Evolutionary conservation across 2,888 invertebrate genomes (phyloP).

Genomic region (Phrixothrix hirtus): DNA sequence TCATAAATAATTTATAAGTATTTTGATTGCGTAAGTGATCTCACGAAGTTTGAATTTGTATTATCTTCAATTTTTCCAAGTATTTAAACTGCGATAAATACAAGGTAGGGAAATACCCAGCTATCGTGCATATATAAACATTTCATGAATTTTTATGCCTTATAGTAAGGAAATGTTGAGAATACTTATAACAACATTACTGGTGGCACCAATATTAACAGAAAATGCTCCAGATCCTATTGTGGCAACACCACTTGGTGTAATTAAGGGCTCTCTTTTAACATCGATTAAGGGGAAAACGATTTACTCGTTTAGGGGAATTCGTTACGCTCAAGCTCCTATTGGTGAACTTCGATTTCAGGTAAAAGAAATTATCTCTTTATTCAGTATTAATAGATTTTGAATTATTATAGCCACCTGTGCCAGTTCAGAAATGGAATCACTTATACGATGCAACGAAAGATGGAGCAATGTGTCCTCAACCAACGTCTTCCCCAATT

Average conservation of each 20-base stretch:
- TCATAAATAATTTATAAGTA: too few relatives aligned
- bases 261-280: slow-evolving; percentile 37
- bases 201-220: neutral
- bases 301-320: slow-evolving; percentile 40
- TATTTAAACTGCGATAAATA: too few relatives aligned
- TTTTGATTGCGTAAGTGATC: too few relatives aligned
- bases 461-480: neutral
- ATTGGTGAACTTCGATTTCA: slow-evolving; percentile 51
- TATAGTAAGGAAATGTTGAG: neutral
- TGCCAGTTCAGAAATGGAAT: neutral
- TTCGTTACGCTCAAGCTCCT: slow-evolving; percentile 43
- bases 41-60: too few relatives aligned
- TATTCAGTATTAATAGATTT: neutral
- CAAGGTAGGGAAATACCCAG: too few relatives aligned
- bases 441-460: neutral
- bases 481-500: neutral
- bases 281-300: slow-evolving; percentile 36
- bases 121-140: too few relatives aligned
- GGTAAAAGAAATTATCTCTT: slow-evolving; percentile 37
- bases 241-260: slow-evolving; percentile 37
- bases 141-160: too few relatives aligned
- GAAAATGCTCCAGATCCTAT: slow-evolving; percentile 18
- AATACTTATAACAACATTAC: neutral
- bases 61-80: too few relatives aligned
- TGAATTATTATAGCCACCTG: slow-evolving; percentile 6